Conservation (phyloP, 2,797 vertebrate genomes). For the Poecilia picta region DNA sequence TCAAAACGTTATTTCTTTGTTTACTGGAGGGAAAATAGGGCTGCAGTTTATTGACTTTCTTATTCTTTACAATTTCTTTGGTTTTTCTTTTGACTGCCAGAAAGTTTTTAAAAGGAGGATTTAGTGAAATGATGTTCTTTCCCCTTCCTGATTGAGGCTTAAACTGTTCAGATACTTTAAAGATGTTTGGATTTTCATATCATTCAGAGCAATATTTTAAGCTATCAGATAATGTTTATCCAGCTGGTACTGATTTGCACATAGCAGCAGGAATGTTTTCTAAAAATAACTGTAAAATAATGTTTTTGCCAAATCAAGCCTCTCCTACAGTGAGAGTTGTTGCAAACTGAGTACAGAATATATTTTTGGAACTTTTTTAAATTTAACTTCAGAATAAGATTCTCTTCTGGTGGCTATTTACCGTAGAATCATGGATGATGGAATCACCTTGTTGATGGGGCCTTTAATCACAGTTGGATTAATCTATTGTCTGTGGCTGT, state of each 20-base stretch:
- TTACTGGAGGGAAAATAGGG: not conserved
- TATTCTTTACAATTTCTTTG: not conserved
- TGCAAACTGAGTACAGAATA: not conserved
- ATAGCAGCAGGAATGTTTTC: not conserved
- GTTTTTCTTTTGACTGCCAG: not conserved
- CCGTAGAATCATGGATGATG: not conserved
- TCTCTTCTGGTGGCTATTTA: not conserved
- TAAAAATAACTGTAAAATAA: not conserved
- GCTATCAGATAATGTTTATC: not conserved
- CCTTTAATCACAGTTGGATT: not conserved
- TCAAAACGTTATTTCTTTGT: not conserved
- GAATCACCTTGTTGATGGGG: not conserved
- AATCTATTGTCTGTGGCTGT: not conserved
- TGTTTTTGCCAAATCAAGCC: not conserved
- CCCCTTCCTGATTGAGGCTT: not conserved
- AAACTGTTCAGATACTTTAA: not conserved
- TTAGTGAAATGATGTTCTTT: not conserved
- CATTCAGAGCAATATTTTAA: not conserved
- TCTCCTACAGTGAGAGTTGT: not conserved
- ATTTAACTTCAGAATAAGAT: not conserved
- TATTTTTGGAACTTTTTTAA: not conserved
- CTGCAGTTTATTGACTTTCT: not conserved
- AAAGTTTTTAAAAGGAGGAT: not conserved
- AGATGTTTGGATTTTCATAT: not conserved
- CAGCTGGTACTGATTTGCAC: not conserved